Conservation (phyloP, 2,797 vertebrate species). For the Chromis chromis region DNA sequence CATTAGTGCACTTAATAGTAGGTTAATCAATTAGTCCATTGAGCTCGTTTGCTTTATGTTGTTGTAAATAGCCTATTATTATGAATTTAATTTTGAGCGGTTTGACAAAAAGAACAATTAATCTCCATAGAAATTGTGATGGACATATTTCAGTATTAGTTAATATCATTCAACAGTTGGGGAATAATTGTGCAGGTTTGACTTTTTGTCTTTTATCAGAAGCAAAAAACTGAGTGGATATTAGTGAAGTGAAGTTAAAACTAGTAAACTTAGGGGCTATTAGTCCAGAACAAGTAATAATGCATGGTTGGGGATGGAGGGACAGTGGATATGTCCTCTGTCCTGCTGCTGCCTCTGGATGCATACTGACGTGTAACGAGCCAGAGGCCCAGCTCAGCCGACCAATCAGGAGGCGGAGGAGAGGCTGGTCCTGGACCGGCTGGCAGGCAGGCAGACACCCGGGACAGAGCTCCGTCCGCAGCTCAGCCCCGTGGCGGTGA, state of each 20-base stretch:
- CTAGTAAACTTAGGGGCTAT: no score
- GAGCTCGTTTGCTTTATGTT: no score
- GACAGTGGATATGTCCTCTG: not conserved
- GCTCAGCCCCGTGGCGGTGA: slow-evolving; percentile 58
- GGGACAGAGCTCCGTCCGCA: slow-evolving; percentile 50
- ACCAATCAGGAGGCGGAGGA: slow-evolving; percentile 77
- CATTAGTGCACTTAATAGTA: no score
- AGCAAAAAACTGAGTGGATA: no score
- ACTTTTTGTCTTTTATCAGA: no score
- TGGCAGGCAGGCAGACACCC: slow-evolving; percentile 52
- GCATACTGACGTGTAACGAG: slow-evolving; percentile 57
- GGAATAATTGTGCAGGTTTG: no score
- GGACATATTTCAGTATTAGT: not conserved
- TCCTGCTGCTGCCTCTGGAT: slow-evolving; percentile 8
- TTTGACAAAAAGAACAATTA: no score
- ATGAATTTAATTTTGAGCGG: no score
- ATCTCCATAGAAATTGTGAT: not conserved
- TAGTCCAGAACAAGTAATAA: not conserved
- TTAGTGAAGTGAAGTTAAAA: no score
- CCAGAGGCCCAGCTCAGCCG: slow-evolving; percentile 31
- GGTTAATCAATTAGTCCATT: no score
- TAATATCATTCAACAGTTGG: not conserved
- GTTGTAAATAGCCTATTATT: no score
- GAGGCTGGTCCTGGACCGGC: slow-evolving; percentile 62
- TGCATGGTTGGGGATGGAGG: not conserved